These are phyloP conservation scores for Hylia prasina DNA, from an alignment of 2,113 vertebrate genomes.

Conservation along the genomic window DNA sequence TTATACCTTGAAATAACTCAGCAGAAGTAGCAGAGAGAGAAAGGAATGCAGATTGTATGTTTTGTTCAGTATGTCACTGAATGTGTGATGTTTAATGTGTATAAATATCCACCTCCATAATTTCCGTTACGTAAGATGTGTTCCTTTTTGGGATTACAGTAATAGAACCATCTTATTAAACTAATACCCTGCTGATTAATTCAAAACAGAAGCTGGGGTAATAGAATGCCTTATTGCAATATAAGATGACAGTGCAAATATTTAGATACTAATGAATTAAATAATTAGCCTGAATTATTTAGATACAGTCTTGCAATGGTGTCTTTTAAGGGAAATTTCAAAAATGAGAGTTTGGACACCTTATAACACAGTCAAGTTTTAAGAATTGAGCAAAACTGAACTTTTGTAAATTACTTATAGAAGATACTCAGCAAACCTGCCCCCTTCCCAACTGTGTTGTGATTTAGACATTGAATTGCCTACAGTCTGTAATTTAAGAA, in stretches of 20 bases:
- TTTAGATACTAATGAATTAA: neutral
- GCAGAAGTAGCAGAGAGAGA: slow-evolving; percentile 10
- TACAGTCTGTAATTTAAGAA: neutral
- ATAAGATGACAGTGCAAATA: neutral
- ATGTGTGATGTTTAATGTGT: slow-evolving; percentile 24
- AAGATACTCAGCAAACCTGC: neutral
- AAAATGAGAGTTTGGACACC: neutral
- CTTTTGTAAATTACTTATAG: neutral
- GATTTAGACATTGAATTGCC: neutral
- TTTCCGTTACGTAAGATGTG: slow-evolving; percentile 41
- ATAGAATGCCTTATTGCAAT: neutral
- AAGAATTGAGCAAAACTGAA: neutral
- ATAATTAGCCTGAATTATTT: neutral
- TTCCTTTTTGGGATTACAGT: slow-evolving; percentile 17
- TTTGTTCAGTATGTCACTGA: slow-evolving; percentile 27
- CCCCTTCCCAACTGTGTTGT: neutral
- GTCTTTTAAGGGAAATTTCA: neutral
- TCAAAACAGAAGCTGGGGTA: slow-evolving; percentile 25
- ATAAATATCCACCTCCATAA: slow-evolving; percentile 45
- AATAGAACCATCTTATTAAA: slow-evolving; percentile 9
- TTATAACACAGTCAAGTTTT: neutral
- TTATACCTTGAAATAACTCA: slow-evolving; percentile 24
- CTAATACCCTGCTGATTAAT: slow-evolving; percentile 7
- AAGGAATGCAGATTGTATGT: slow-evolving; percentile 7
- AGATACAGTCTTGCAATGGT: neutral